These are phyloP conservation scores for Manduca sexta DNA, from an alignment of 1,140 invertebrate genomes.

Conservation along the genomic window DNA sequence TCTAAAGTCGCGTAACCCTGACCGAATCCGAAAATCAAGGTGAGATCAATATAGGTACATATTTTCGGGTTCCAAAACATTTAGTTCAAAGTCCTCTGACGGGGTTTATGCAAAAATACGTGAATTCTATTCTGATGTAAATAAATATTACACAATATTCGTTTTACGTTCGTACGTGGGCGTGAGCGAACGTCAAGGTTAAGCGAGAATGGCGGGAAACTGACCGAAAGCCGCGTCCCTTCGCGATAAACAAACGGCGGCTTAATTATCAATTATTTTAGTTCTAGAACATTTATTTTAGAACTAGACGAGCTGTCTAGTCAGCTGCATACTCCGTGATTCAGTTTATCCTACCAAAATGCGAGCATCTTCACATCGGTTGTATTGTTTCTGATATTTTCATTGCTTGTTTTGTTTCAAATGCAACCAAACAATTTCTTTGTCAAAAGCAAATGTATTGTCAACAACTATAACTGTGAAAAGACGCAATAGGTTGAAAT, in stretches of 20 bases:
- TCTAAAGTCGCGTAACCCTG: too few species aligned
- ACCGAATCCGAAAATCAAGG: too few species aligned
- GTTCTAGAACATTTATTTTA: constrained; percentile 28
- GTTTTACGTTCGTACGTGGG: constrained; percentile 43
- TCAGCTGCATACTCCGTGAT: constrained; percentile 16
- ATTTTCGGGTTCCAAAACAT: not conserved
- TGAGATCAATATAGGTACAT: too few species aligned
- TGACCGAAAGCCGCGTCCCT: constrained; percentile 18
- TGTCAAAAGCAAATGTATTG: not conserved
- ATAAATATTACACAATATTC: constrained; percentile 52
- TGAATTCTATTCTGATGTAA: constrained; percentile 39
- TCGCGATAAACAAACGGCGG: constrained; percentile 12
- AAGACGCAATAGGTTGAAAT: constrained; percentile 6
- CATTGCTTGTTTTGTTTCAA: not conserved
- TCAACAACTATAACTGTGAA: not conserved
- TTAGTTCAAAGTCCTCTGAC: constrained; percentile 16
- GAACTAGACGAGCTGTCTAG: constrained; percentile 37
- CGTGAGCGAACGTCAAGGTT: constrained; percentile 49
- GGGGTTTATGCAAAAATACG: constrained; percentile 30
- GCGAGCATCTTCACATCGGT: not conserved
- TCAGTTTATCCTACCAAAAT: constrained; percentile 3
- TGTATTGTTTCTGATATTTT: not conserved
- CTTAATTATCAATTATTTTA: constrained; percentile 12
- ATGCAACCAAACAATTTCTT: constrained; percentile 7
- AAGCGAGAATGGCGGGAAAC: constrained; percentile 49